These are phyloP conservation scores for Danaus melanippus DNA, from an alignment of 1,140 invertebrate species.

Conservation along the genomic window DNA sequence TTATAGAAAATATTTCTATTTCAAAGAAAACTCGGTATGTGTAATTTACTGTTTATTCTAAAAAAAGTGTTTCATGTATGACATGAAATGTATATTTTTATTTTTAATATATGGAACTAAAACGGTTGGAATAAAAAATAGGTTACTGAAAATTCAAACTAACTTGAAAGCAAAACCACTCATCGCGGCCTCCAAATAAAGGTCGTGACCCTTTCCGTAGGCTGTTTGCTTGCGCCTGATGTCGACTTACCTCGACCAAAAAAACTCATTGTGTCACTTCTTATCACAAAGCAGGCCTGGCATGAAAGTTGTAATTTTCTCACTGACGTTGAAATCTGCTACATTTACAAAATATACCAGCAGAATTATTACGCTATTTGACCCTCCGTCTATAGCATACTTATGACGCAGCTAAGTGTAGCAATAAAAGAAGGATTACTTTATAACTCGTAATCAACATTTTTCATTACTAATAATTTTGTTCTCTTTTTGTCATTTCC, in stretches of 20 bases:
- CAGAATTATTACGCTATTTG: slow-evolving; percentile 17
- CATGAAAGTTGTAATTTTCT: slow-evolving; percentile 21
- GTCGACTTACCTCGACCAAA: slow-evolving; percentile 55
- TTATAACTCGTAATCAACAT: not conserved
- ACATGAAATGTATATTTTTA: too few species aligned
- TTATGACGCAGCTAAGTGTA: slow-evolving; percentile 3
- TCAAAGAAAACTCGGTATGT: too few species aligned
- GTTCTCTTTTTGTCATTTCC: not conserved
- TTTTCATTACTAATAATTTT: too few species aligned
- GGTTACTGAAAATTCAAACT: slow-evolving; percentile 26
- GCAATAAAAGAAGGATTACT: slow-evolving; percentile 11
- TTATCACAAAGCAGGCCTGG: slow-evolving; percentile 26
- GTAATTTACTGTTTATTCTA: too few species aligned
- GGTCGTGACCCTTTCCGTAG: slow-evolving; percentile 55
- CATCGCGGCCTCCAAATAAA: slow-evolving; percentile 45
- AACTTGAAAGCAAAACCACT: slow-evolving; percentile 31
- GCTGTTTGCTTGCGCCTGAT: slow-evolving; percentile 52
- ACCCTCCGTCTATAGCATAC: slow-evolving; percentile 3
- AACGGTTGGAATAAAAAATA: slow-evolving; percentile 15
- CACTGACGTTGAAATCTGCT: slow-evolving; percentile 16
- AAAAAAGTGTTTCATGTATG: too few species aligned
- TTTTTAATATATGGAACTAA: too few species aligned
- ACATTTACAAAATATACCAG: slow-evolving; percentile 20
- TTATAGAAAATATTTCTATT: too few species aligned
- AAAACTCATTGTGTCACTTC: slow-evolving; percentile 54